Base-by-base conservation (phyloP, 2,888 invertebrate species). In the Epirrita christyi region DNA sequence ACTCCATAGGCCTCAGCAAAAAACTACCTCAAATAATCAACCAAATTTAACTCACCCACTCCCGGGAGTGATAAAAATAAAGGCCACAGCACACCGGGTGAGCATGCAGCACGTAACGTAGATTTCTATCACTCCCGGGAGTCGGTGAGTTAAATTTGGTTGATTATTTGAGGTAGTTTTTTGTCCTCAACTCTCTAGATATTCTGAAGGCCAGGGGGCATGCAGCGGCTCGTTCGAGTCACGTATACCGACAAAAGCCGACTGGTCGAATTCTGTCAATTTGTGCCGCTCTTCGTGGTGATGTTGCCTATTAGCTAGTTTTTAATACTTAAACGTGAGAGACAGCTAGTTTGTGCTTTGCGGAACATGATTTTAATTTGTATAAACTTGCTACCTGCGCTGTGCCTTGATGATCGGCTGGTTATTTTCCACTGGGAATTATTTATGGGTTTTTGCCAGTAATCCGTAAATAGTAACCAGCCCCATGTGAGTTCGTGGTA, bases 331-430 rank as follows among this genome's bases (percentile, higher is more conserved):
- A 57, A 48, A 15, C 37, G 36, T 21, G 45, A 27, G 37, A 49
- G 49, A 42, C 48, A 28, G n/a, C n/a, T 10, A 45, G 21, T 21
- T 46, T 54, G 42, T 59, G 59, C 50, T 55, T 59, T 59, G 38
- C 59, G 50, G 49, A 46, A 46, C 50, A 59, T 29, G 44, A 11
- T 54, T 54, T 27, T 50, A 29, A 13, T 41, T 59, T 14, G 13
- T 59, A 50, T 54, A 50, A 14, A 49, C 47, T 49, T 27, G 37
- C 54, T 42, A 14, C 29, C 46, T 36, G 54, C 36, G 6, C 15
- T 15, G 41, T 8, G 29, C 28, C 15, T 40, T 11, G 36, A 21
- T 28, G 15, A 36, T 45, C 44, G 15, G 34, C 48, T 38, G 41
- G 41, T 15, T 51, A 21, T 4, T 13, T 57, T 47, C 42, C 46